Evolutionary conservation across 2,888 invertebrate species (phyloP).

Genomic region (Podabrus alpinus): DNA sequence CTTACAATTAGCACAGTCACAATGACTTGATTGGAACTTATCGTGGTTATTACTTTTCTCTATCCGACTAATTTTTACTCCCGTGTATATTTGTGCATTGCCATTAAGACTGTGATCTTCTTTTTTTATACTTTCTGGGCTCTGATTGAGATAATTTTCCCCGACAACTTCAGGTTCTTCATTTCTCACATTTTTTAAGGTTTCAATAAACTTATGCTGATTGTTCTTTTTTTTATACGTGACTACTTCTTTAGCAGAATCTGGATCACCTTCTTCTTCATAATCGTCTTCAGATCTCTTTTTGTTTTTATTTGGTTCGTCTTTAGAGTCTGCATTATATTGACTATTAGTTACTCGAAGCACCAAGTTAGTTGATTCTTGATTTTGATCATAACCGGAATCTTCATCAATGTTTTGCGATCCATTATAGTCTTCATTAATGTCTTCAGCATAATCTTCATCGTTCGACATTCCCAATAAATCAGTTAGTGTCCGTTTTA

Average conservation of each 20-base stretch:
- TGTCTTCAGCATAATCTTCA: constrained; percentile 39
- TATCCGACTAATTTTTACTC: neutral
- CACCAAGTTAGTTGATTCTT: neutral
- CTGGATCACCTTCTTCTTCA: constrained; percentile 20
- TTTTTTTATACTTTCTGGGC: neutral
- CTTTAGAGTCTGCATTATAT: neutral
- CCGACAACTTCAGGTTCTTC: neutral
- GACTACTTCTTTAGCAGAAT: constrained; percentile 9
- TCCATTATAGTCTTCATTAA: neutral
- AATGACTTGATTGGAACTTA: neutral
- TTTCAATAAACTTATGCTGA: neutral
- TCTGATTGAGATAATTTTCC: neutral
- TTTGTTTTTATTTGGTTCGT: neutral
- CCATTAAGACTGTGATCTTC: neutral
- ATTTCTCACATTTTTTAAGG: neutral
- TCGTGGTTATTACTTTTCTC: neutral
- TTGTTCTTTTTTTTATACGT: constrained; percentile 16
- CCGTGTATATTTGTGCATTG: neutral
- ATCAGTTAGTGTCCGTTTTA: constrained; percentile 31
- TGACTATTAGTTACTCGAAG: neutral
- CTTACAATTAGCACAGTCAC: neutral
- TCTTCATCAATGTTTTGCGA: constrained; percentile 1
- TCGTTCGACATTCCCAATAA: constrained; percentile 37
- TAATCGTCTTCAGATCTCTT: constrained; percentile 22
- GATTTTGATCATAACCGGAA: neutral